Evolutionary conservation across 2,888 invertebrate genomes (phyloP), one percentile per base, ranked within the genome.

Genomic region (Bellardia pandia): DNA sequence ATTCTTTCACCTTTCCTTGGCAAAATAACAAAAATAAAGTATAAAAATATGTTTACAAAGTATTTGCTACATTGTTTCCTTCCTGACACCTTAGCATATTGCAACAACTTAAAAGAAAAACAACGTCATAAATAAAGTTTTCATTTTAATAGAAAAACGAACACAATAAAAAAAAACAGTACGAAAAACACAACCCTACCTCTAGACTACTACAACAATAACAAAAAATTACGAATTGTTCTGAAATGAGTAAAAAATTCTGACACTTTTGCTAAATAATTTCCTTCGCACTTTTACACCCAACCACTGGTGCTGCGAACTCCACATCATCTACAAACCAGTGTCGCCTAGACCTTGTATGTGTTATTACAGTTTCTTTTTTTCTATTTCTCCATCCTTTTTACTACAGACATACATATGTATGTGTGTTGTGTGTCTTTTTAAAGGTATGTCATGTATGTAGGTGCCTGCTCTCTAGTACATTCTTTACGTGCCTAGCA

Each of bases 41-140:
- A 85, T 69, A 78, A 79, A 85, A 91, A 92, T 91, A 92, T 92
- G 91, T 92, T 92, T 92, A 92, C 91, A 92, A 92, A 92, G 92
- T 92, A 92, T 92, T 92, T 92, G 87, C 87, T 87, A 92, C 92
- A 92, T 92, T 92, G 91, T 91, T 92, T 92, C 90, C 91, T 92
- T 90, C 92, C 92, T 92, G 92, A 92, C 92, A 92, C 91, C 91
- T 88, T 83, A 84, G 79, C 87, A 88, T 87, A 85, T 83, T 86
- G 88, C 86, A 88, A 86, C 71, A 79, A 81, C 82, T 72, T 81
- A 71, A 75, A 85, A 84, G 83, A 88, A 86, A 85, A 88, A 84
- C 88, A 86, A 86, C 86, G 86, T 88, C 89, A 89, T 88, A 89
- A 88, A 89, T 89, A 89, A 88, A 89, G 88, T 88, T 86, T 84